phyloP scores from a whole-genome alignment of 1,140 invertebrate species.

The Lucilia sericata region DNA sequence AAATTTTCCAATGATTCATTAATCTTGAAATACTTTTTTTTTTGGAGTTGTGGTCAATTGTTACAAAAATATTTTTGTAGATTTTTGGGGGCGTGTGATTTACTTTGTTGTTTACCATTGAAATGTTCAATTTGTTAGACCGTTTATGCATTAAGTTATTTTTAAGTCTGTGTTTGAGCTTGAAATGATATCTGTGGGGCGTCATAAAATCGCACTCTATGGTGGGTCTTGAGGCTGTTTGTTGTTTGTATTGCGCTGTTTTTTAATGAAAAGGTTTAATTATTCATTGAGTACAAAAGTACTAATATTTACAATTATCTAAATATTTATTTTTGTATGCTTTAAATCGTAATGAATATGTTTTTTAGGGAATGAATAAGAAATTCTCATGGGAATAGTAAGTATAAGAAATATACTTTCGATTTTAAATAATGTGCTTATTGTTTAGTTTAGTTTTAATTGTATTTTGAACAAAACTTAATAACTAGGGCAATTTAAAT shows the following conservation, averaged over 20 bases:
- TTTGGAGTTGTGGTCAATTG: not conserved
- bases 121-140: not conserved
- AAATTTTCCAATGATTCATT: not conserved
- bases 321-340: not conserved
- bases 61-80: not conserved
- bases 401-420: too few species aligned
- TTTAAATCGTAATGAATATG: too few species aligned
- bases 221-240: not conserved
- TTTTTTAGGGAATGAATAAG: too few species aligned
- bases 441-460: too few species aligned
- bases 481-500: too few species aligned
- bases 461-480: too few species aligned
- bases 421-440: too few species aligned
- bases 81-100: conserved; percentile 20
- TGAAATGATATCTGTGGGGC: not conserved
- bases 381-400: not conserved
- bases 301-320: conserved; percentile 26
- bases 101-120: not conserved
- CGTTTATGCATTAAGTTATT: not conserved
- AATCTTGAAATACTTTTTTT: not conserved
- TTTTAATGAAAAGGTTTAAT: conserved; percentile 1
- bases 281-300: not conserved
- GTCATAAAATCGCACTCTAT: conserved; percentile 1
- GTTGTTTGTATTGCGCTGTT: not conserved
- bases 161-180: not conserved